These are phyloP conservation scores for Camponotus vicinus DNA, from an alignment of 1,140 invertebrate species.

Conservation along the genomic window DNA sequence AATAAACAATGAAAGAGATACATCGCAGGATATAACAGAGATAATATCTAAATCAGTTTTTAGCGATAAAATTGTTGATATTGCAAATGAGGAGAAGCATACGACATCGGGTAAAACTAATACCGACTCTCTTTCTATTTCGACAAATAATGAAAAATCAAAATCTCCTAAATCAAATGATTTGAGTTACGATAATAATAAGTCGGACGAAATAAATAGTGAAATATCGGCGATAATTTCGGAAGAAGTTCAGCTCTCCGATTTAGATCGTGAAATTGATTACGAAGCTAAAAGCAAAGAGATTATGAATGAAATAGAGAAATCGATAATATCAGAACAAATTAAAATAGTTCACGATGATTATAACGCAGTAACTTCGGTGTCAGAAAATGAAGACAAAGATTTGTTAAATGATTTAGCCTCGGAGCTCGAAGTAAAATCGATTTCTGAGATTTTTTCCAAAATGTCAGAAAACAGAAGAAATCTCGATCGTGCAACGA, in stretches of 20 bases:
- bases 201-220: constrained; percentile 55
- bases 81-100: background rate
- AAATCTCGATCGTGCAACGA: constrained; percentile 9
- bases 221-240: constrained; percentile 71
- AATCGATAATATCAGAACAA: constrained; percentile 80
- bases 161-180: constrained; percentile 1
- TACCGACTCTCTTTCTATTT: constrained; percentile 18
- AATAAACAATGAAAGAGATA: constrained; percentile 70
- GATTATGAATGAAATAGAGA: constrained; percentile 82
- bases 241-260: constrained; percentile 57
- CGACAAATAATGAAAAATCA: constrained; percentile 31
- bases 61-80: constrained; percentile 45
- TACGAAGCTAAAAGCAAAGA: constrained; percentile 81
- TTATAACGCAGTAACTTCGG: background rate
- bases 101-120: background rate
- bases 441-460: constrained; percentile 79
- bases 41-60: constrained; percentile 71
- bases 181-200: constrained; percentile 31
- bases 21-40: constrained; percentile 80
- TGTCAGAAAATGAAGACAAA: constrained; percentile 76
- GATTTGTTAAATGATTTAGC: constrained; percentile 75
- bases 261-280: constrained; percentile 77
- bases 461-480: constrained; percentile 66
- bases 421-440: constrained; percentile 75
- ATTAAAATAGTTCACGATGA: constrained; percentile 68